phyloP scores from a whole-genome alignment of 2,113 vertebrate species.

The Rhabdornis inornatus region DNA sequence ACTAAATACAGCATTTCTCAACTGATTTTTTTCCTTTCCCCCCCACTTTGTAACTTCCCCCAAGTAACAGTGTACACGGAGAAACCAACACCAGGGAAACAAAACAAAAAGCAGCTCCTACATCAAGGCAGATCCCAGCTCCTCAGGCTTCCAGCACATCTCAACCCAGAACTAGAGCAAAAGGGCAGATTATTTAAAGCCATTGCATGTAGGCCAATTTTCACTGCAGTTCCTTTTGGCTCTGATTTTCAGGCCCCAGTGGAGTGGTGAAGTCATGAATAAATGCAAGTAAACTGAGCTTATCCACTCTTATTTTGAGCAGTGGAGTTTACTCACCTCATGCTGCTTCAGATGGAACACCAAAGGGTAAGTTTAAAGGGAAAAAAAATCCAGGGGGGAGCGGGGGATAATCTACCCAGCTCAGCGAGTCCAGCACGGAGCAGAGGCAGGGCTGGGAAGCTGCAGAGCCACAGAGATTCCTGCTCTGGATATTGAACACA shows the following conservation, averaged over 20 bases:
- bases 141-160: constrained; percentile 44
- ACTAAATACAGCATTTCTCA: background rate
- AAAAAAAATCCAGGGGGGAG: background rate
- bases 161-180: constrained; percentile 56
- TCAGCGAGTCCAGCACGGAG: background rate
- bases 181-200: constrained; percentile 65
- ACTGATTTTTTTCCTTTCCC: background rate
- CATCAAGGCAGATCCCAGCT: constrained; percentile 33
- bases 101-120: constrained; percentile 22
- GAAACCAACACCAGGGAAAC: constrained; percentile 11
- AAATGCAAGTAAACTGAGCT: constrained; percentile 69
- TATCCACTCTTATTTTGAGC: constrained; percentile 65
- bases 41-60: background rate
- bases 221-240: constrained; percentile 63
- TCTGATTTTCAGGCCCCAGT: constrained; percentile 66
- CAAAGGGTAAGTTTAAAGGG: constrained; percentile 51
- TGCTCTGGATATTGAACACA: background rate
- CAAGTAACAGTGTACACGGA: background rate
- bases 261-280: constrained; percentile 68
- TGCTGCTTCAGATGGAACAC: constrained; percentile 59
- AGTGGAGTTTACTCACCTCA: constrained; percentile 60
- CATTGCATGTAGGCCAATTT: constrained; percentile 65
- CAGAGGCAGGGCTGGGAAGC: background rate
- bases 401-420: background rate
- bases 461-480: background rate